phyloP scores from a whole-genome alignment of 2,888 invertebrate genomes.

The Sminthurides aquaticus region DNA sequence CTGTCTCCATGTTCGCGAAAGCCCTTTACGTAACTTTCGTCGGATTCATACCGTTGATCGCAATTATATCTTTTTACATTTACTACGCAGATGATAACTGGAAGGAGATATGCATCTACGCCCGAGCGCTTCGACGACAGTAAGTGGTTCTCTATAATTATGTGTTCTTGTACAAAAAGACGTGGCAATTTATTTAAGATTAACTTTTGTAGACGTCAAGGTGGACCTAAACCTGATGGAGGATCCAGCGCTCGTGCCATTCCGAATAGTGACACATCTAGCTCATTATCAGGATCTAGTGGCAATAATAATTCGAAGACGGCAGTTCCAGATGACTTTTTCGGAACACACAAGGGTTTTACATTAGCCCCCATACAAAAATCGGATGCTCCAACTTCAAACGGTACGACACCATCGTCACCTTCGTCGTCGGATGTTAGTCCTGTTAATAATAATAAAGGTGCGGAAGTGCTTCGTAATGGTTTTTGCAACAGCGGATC shows the following conservation, averaged over 20 bases:
- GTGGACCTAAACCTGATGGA: neutral
- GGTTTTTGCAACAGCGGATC: conserved; percentile 22
- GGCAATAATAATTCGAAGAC: conserved; percentile 19
- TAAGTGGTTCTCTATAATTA: no score
- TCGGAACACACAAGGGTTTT: conserved; percentile 81
- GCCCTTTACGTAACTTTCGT: conserved; percentile 82
- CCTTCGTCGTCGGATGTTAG: conserved; percentile 2
- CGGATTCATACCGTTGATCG: conserved; percentile 67
- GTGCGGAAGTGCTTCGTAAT: conserved; percentile 14
- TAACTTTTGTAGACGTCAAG: neutral
- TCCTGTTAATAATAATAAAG: conserved; percentile 8
- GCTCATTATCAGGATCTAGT: conserved; percentile 2
- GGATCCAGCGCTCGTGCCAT: neutral
- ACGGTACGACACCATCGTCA: conserved; percentile 44
- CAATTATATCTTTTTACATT: conserved; percentile 59
- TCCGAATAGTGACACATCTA: neutral
- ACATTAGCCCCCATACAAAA: conserved; percentile 56
- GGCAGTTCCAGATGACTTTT: conserved; percentile 52
- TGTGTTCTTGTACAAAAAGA: no score
- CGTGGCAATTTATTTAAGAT: no score
- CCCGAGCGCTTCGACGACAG: neutral
- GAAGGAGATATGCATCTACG: conserved; percentile 50
- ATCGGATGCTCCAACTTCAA: conserved; percentile 25
- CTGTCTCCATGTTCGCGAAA: conserved; percentile 66
- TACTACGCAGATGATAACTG: conserved; percentile 69